Evolutionary conservation across 2,888 invertebrate species (phyloP), one percentile per base, ranked within the genome.

Genomic region (Phaonia tiefii): DNA sequence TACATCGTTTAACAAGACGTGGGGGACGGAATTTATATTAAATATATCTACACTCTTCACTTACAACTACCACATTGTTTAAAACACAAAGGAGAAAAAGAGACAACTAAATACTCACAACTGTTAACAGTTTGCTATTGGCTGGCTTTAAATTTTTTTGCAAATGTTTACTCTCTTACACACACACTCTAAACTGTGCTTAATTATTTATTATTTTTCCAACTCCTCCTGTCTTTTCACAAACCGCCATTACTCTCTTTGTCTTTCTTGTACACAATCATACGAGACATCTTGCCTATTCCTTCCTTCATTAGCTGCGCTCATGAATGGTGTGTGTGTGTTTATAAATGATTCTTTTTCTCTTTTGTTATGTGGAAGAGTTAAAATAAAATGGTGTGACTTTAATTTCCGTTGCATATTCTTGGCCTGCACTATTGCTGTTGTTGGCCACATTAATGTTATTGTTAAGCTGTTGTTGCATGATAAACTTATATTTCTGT

Each of bases 341-440:
- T 84, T 84, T 84, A 83, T 87, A 86, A 87, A 86, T n/a, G n/a
- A 11, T 15, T 60, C 17, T 60, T 39, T 37, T 17, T 63, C 42
- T 42, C 11, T 58, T 26, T 26, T 26, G 44, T 44, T 22, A 26
- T 26, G 22, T 11, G 13, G 20, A 22, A 54, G 11, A 17, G 7
- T n/a, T 42, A 69, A 81, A 69, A 69, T 54, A 69, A 80, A 81
- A 81, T 81, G 81, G 81, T 81, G 81, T 78, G 74, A 81, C 71
- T 81, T 81, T 81, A 72, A 75, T 78, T 77, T 80, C 80, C 80
- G 76, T 80, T 75, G 75, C 65, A 80, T 56, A 25, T 31, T 44
- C 65, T 58, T 31, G 31, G 31, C 31, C 20, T 31, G 8, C 37
- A 37, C 42, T 72, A 25, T 73, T 56, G 13, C 31, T 70, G 56